Base-by-base conservation (phyloP, 2,888 invertebrate genomes). In the Eupelmus urozonus region DNA sequence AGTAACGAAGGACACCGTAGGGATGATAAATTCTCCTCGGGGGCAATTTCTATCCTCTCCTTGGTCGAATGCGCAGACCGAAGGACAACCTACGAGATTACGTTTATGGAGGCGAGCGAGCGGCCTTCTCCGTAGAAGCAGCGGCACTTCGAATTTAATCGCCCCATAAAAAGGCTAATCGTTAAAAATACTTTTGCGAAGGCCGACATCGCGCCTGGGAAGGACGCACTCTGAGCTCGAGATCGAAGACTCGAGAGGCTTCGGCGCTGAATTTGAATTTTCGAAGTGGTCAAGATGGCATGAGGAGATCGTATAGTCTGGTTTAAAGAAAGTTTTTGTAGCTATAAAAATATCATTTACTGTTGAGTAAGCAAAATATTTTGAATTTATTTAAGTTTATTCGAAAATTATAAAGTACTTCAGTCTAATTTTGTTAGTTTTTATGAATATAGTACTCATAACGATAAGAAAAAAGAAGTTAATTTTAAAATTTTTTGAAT, bases 101-200 rank as follows among this genome's bases (percentile, higher is more conserved):
- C 66, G 59, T 74, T 74, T 74, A 74, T 74, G 40, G 65, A 18
- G 13, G 34, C 5, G 23, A 18, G 16, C n/a, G 40, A 29, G 18
- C 1, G 29, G 7, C n/a, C 18, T 11, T 51, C 18, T 51, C 18
- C 2, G 18, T 20, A n/a, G 20, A 20, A 4, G 3, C 18, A 51
- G 20, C 18, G 23, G 42, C 34, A 65, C 57, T 74, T 66, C 25
- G 74, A 66, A 29, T 74, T 74, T 74, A 66, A 74, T 59, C 74
- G 74, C 5, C 25, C 40, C 66, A 66, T 66, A 74, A 66, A 74
- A 66, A 66, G 49, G 25, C 49, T 66, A 74, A 74, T 66, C 74
- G 66, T 74, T 74, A 74, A 74, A 74, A 74, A 74, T 59, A 27
- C 59, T 5, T 20, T 1, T 9, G n/a, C 51, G 66, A 66, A 66